Evolutionary conservation across 2,888 invertebrate species (phyloP).

Genomic region (Diachrysia chrysitis): DNA sequence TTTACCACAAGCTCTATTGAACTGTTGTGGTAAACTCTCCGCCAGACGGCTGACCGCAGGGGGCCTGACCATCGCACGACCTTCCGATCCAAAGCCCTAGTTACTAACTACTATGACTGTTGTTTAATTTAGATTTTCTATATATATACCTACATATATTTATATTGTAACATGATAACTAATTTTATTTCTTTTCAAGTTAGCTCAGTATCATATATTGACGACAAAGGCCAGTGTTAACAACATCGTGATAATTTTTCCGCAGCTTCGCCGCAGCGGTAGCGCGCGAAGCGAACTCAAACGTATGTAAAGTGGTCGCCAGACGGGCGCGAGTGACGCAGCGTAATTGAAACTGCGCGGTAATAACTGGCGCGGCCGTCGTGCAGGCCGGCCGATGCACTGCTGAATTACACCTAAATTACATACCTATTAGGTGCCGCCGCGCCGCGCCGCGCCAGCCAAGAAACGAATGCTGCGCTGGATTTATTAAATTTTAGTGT

Average conservation of each 20-base stretch:
- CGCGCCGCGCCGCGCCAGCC: constrained; percentile 10
- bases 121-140: not conserved
- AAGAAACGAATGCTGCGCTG: constrained; percentile 39
- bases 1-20: constrained; percentile 8
- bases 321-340: constrained; percentile 45
- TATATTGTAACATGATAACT: not conserved
- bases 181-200: no score
- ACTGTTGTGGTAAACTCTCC: constrained; percentile 6
- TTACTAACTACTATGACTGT: not conserved
- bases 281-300: constrained; percentile 30
- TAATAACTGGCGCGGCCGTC: constrained; percentile 49
- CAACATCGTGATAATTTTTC: constrained; percentile 21
- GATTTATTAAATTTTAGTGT: constrained; percentile 48
- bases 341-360: constrained; percentile 56
- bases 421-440: constrained; percentile 49
- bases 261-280: constrained; percentile 1
- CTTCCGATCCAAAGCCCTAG: not conserved
- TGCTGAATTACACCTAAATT: constrained; percentile 56
- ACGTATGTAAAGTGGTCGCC: constrained; percentile 52
- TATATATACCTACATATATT: not conserved
- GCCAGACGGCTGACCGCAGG: constrained; percentile 2
- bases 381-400: constrained; percentile 45
- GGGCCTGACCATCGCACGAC: not conserved
- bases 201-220: not conserved
- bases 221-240: not conserved